phyloP scores from a whole-genome alignment of 2,797 vertebrate genomes.

The Botia kubotai region DNA sequence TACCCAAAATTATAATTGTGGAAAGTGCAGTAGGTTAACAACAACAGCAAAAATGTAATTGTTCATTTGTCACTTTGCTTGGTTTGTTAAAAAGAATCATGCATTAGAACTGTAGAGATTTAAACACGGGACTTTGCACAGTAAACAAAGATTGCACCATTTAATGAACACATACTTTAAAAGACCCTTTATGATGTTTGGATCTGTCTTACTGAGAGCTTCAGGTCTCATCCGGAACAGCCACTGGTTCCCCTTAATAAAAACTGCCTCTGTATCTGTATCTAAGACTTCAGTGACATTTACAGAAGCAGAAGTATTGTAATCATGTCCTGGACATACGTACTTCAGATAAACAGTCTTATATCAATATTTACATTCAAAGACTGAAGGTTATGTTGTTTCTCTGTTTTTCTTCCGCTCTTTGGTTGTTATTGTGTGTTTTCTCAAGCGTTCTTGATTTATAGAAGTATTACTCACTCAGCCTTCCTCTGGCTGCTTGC shows the following conservation, averaged over 20 bases:
- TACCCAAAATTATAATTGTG: not conserved
- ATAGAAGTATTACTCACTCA: slow-evolving; percentile 43
- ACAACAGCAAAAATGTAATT: too few species aligned
- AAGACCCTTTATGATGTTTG: too few species aligned
- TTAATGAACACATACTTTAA: too few species aligned
- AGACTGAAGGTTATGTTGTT: slow-evolving; percentile 26
- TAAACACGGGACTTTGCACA: too few species aligned
- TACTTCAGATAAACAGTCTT: not conserved
- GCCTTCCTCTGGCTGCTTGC: slow-evolving; percentile 25
- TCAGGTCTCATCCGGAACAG: too few species aligned
- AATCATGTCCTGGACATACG: not conserved
- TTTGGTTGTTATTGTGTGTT: slow-evolving; percentile 36
- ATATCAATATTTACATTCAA: slow-evolving; percentile 32
- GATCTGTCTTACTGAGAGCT: too few species aligned
- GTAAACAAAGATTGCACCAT: too few species aligned
- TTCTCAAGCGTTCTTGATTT: slow-evolving; percentile 38
- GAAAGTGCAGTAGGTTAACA: too few species aligned
- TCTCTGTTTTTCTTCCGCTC: slow-evolving; percentile 12
- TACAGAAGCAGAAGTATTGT: not conserved
- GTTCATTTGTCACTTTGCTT: too few species aligned
- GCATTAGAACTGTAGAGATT: too few species aligned
- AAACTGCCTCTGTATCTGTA: not conserved
- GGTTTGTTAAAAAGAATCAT: too few species aligned
- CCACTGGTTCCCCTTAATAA: not conserved
- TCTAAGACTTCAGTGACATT: not conserved